phyloP scores from a whole-genome alignment of 2,888 invertebrate genomes.

The Macaria notata region DNA sequence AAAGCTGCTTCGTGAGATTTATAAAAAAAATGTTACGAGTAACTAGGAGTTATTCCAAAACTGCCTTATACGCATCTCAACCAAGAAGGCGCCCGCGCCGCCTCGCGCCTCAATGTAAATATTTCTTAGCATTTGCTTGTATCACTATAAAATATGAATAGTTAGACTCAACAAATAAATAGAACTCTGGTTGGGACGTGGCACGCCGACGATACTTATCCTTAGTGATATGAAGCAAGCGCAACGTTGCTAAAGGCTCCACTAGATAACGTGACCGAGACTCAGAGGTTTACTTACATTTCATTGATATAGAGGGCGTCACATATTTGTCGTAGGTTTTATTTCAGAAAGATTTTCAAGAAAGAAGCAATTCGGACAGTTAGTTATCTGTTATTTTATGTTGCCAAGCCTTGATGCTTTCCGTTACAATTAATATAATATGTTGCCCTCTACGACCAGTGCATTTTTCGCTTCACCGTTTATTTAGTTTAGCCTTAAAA shows the following conservation, averaged over 20 bases:
- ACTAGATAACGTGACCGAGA: neutral
- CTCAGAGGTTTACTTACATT: too few relatives aligned
- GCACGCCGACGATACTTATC: constrained; percentile 50
- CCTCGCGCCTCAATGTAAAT: constrained; percentile 27
- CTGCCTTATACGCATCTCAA: neutral
- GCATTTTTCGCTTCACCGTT: too few relatives aligned
- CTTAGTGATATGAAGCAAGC: constrained; percentile 78
- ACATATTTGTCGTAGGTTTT: too few relatives aligned
- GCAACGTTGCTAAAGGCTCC: constrained; percentile 43
- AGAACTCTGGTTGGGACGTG: constrained; percentile 20
- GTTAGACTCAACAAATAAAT: constrained; percentile 33
- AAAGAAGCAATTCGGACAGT: too few relatives aligned
- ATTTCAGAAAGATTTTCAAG: too few relatives aligned
- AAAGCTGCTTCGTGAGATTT: too few relatives aligned
- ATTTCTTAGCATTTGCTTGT: constrained; percentile 27
- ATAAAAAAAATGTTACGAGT: too few relatives aligned
- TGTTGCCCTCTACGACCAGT: too few relatives aligned
- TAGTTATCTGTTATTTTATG: neutral
- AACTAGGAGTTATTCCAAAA: too few relatives aligned
- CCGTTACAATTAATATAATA: too few relatives aligned
- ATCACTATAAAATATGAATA: constrained; percentile 32
- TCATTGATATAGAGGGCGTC: too few relatives aligned
- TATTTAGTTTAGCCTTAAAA: neutral
- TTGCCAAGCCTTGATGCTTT: neutral
- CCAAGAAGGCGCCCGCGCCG: constrained; percentile 10